Conservation (phyloP, 2,888 invertebrate species). For the Galerucella nymphaeae region DNA sequence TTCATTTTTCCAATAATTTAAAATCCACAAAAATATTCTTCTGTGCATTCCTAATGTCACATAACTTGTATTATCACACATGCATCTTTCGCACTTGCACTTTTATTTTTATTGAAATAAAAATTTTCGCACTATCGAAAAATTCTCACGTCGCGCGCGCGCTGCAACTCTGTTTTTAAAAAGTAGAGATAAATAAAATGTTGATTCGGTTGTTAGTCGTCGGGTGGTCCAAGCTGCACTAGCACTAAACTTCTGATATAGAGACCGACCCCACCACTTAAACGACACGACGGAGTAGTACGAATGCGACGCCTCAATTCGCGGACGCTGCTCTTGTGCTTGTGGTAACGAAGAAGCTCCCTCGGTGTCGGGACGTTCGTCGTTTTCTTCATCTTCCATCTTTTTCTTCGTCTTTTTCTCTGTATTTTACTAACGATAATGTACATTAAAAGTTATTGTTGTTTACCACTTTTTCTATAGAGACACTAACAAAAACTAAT, state of each 20-base stretch:
- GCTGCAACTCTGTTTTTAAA: slow-evolving; percentile 40
- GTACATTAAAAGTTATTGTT: background rate
- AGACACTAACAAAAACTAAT: background rate
- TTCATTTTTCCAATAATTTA: slow-evolving; percentile 57
- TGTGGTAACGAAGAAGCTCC: slow-evolving; percentile 22
- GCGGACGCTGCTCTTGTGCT: slow-evolving; percentile 32
- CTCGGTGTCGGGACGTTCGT: slow-evolving; percentile 16
- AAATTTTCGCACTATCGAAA: slow-evolving; percentile 5
- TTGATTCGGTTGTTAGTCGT: slow-evolving; percentile 56
- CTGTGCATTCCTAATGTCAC: slow-evolving; percentile 35
- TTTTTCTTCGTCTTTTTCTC: background rate
- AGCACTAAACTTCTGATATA: slow-evolving; percentile 59
- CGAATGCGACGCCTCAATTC: slow-evolving; percentile 49
- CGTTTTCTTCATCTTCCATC: slow-evolving; percentile 12
- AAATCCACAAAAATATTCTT: slow-evolving; percentile 13
- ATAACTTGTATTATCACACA: slow-evolving; percentile 32
- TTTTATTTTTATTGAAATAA: background rate
- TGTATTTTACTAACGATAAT: background rate
- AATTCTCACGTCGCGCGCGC: slow-evolving; percentile 26
- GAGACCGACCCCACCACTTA: slow-evolving; percentile 55
- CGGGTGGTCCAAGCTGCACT: slow-evolving; percentile 63
- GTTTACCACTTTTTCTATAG: background rate
- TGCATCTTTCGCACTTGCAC: slow-evolving; percentile 13
- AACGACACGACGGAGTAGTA: slow-evolving; percentile 51
- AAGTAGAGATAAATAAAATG: background rate